Evolutionary conservation across 2,113 vertebrate genomes (phyloP).

Genomic region (Nothoprocta perdicaria): DNA sequence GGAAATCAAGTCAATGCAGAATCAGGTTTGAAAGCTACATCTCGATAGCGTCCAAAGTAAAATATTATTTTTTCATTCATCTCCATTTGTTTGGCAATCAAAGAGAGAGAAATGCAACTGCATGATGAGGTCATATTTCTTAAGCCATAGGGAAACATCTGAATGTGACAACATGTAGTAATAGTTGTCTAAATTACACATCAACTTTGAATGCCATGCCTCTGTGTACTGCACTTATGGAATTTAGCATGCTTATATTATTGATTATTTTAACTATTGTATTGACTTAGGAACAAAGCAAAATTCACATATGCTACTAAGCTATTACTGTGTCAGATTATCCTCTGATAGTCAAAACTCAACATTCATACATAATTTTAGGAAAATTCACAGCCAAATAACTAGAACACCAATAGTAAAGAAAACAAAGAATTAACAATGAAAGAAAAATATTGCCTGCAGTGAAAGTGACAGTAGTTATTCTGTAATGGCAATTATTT

Average conservation of each 20-base stretch:
- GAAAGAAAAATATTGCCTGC: neutral
- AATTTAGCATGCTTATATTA: neutral
- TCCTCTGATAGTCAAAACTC: neutral
- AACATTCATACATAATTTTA: neutral
- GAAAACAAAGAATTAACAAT: neutral
- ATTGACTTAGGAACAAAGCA: neutral
- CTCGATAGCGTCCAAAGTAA: neutral
- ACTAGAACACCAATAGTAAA: neutral
- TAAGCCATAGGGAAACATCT: neutral
- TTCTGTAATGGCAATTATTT: conserved; percentile 18
- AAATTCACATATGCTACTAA: neutral
- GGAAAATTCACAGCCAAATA: neutral
- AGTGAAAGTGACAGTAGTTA: neutral
- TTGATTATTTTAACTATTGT: neutral
- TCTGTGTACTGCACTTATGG: neutral
- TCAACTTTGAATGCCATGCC: neutral
- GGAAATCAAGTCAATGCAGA: neutral
- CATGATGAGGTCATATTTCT: neutral
- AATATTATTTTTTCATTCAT: neutral
- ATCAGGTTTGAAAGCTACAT: neutral
- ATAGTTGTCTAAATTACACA: neutral
- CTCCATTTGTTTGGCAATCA: conserved; percentile 6
- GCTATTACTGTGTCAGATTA: neutral
- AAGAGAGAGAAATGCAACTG: neutral
- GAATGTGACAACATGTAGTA: neutral